Base-by-base conservation (phyloP, 2,797 vertebrate species). In the Paratrypauchen microcephalus region DNA sequence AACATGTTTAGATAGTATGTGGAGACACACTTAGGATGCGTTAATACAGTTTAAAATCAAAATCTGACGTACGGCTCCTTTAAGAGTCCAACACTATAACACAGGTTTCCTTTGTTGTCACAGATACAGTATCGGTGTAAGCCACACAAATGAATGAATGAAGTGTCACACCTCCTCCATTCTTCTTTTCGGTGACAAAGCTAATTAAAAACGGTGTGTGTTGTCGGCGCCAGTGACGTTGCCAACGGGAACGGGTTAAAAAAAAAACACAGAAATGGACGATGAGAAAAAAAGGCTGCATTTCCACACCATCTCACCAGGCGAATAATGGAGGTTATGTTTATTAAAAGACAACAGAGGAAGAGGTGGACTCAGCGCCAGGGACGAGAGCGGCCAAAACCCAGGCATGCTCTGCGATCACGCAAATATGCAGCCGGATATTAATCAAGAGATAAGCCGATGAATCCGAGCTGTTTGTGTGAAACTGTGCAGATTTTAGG, bases 261-360 rank as follows among this genome's bases (percentile, higher is more conserved):
- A 60, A 36, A 6, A 75, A 85, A 80, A 92, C 41, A 45, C 13
- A 77, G 79, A 61, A 23, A 23, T 72, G 82, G 83, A 74, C 83
- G 32, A 67, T 78, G 88, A 77, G 91, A 91, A 88, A 87, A 88
- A 87, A 82, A 87, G 84, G 81, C 87, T 87, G 76, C 80, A 88
- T 92, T 92, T 86, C 32, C 87, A 84, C 74, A 77, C 80, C 86
- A 88, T 79, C 83, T 84, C 87, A 86, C 83, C 86, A 18, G 72
- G 83, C 85, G 87, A 91, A 88, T 89, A 93, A 91, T 92, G 86
- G 86, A 75, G 77, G 83, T 86, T 28, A 81, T 82, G 77, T 92
- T 91, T 88, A 91, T 89, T 88, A 88, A 87, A 87, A 89, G 84
- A 77, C 86, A 86, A 89, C 83, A 87, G 82, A 87, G 24, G 55